A percentile compares a stretch with the other conserved stretches of the same genome.
These are phyloP conservation scores for Apodemia mormo DNA, from an alignment of 2,888 invertebrate genomes.

Conservation along the genomic window DNA sequence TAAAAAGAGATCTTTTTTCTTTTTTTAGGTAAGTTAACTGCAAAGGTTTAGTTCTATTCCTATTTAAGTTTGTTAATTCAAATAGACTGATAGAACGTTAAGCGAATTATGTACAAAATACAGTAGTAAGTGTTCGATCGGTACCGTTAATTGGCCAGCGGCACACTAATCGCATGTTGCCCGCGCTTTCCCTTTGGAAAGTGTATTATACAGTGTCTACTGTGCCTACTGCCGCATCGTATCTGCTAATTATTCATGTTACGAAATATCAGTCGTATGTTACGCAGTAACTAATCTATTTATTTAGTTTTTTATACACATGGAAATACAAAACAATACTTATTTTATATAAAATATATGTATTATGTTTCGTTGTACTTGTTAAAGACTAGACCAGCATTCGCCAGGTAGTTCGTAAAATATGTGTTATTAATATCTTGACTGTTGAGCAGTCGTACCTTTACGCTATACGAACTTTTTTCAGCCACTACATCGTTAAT, in stretches of 20 bases:
- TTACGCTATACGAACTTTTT: too few species aligned
- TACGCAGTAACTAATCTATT: background rate
- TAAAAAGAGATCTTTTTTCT: too few species aligned
- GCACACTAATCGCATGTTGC: constrained; percentile 66
- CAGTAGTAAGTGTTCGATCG: constrained; percentile 47
- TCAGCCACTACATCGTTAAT: too few species aligned
- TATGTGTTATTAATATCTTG: too few species aligned
- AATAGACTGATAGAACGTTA: background rate
- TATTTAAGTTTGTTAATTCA: constrained; percentile 1
- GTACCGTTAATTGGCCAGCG: constrained; percentile 68
- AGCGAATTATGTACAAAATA: constrained; percentile 31
- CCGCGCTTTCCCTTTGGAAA: constrained; percentile 74
- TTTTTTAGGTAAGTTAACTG: too few species aligned
- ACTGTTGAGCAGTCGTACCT: too few species aligned
- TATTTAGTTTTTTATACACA: too few species aligned
- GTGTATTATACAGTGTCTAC: constrained; percentile 39
- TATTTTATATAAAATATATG: too few species aligned
- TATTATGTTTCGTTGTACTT: too few species aligned
- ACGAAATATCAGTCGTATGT: background rate
- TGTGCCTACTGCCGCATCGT: background rate
- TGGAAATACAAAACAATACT: too few species aligned
- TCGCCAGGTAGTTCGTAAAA: too few species aligned
- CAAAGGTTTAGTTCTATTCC: background rate
- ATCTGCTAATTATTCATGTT: constrained; percentile 44
- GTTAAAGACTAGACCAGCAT: too few species aligned